Percentiles rank a stretch among this genome's conserved stretches.
Conservation (phyloP, 2,797 vertebrate species). For the Numenius phaeopus region DNA sequence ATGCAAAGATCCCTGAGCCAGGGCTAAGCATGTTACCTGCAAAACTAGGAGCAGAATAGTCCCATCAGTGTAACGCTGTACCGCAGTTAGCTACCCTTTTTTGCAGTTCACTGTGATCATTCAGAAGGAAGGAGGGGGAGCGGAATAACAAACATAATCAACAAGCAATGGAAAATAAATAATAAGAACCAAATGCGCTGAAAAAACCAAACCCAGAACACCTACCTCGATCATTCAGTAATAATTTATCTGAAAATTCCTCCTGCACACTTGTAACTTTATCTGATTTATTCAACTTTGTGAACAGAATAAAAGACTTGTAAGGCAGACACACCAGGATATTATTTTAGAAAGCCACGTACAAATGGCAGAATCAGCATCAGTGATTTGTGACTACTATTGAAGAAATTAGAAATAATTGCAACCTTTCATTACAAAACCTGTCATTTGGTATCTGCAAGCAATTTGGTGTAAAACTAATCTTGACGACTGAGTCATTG, state of each 20-base stretch:
- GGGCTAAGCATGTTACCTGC: not conserved
- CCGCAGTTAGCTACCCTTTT: not conserved
- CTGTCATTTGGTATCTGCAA: constrained; percentile 67
- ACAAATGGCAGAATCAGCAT: constrained; percentile 32
- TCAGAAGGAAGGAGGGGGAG: not conserved
- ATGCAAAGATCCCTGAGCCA: not conserved
- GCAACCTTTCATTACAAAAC: constrained; percentile 56
- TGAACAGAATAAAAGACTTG: constrained; percentile 1
- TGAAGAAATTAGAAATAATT: constrained; percentile 70
- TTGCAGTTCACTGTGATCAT: not conserved
- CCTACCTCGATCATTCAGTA: not conserved
- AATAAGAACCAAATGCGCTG: not conserved
- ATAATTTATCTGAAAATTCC: not conserved
- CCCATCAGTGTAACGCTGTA: not conserved
- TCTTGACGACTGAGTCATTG: constrained; percentile 45
- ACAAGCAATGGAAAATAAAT: not conserved
- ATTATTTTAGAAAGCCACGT: constrained; percentile 23
- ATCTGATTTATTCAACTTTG: constrained; percentile 1
- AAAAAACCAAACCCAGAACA: not conserved
- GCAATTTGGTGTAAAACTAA: constrained; percentile 66
- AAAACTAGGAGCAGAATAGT: not conserved
- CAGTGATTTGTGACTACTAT: constrained; percentile 37
- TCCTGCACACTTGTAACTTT: not conserved
- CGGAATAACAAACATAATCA: not conserved
- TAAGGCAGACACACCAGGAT: not conserved